A percentile compares a stretch with the other conserved stretches of the same genome.
Conservation (phyloP, 2,797 vertebrate genomes). For the Eleutherodactylus coqui region DNA sequence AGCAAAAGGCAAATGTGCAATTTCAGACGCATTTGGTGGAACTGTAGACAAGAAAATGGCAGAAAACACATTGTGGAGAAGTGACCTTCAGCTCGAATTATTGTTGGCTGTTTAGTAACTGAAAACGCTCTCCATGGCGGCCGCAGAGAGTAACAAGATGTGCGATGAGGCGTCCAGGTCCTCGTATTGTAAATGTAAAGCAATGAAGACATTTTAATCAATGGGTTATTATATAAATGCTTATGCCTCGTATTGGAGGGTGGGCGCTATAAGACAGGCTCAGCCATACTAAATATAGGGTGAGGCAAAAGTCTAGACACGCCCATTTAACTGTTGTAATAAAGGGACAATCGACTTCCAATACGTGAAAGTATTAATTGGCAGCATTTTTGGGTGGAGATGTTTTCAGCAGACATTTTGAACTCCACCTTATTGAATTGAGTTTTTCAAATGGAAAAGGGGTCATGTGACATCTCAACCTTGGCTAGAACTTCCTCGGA, state of each 20-base stretch:
- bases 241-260: neutral
- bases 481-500: too few relatives aligned
- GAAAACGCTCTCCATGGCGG: slow-evolving; percentile 29
- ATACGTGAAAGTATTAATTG: too few relatives aligned
- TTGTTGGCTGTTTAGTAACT: slow-evolving; percentile 37
- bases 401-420: too few relatives aligned
- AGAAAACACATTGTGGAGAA: slow-evolving; percentile 49
- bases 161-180: neutral
- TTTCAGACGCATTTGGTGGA: slow-evolving; percentile 43
- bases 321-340: too few relatives aligned
- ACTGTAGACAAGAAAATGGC: slow-evolving; percentile 49
- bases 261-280: neutral
- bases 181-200: neutral
- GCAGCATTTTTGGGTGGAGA: too few relatives aligned
- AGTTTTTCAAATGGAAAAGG: too few relatives aligned
- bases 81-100: slow-evolving; percentile 52
- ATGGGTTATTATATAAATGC: neutral
- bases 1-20: slow-evolving; percentile 57
- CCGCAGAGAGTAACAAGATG: neutral
- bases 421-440: too few relatives aligned
- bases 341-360: too few relatives aligned
- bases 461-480: too few relatives aligned
- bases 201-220: slow-evolving; percentile 1
- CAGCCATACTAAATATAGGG: neutral
- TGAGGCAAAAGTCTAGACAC: too few relatives aligned